Evolutionary conservation across 2,113 vertebrate species (phyloP).

Genomic region (Nicator chloris): DNA sequence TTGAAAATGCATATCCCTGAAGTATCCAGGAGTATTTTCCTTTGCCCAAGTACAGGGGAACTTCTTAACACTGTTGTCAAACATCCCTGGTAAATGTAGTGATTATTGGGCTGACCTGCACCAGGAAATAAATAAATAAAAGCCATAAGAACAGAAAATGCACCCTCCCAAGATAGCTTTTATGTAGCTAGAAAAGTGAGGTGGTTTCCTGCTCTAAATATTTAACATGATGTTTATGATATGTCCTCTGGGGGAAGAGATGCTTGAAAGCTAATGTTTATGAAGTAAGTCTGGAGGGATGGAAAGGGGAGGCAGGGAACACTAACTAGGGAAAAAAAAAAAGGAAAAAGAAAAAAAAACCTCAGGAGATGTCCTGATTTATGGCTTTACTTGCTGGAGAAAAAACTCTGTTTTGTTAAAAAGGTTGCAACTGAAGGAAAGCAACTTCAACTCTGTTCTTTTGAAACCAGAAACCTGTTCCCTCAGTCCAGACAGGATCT

Average conservation of each 20-base stretch:
- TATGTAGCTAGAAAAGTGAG: slow-evolving; percentile 49
- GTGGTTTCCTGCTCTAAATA: slow-evolving; percentile 70
- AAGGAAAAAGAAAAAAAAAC: neutral
- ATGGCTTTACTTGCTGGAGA: slow-evolving; percentile 31
- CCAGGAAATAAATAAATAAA: slow-evolving; percentile 48
- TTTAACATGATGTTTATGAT: slow-evolving; percentile 60
- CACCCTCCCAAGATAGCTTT: slow-evolving; percentile 49
- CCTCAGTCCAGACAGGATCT: slow-evolving; percentile 22
- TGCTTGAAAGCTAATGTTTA: slow-evolving; percentile 68
- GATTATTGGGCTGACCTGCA: neutral
- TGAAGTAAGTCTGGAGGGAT: slow-evolving; percentile 65
- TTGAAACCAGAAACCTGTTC: slow-evolving; percentile 68
- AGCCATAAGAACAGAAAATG: neutral
- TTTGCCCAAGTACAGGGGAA: neutral
- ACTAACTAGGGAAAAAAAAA: neutral
- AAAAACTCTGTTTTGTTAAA: slow-evolving; percentile 31
- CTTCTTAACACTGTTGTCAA: slow-evolving; percentile 28
- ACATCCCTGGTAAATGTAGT: neutral
- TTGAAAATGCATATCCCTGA: neutral
- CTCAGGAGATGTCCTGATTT: slow-evolving; percentile 59
- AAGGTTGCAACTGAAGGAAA: slow-evolving; percentile 27
- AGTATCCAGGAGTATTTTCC: neutral
- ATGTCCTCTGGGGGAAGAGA: slow-evolving; percentile 51
- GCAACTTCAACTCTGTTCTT: slow-evolving; percentile 4
- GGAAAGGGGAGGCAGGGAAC: slow-evolving; percentile 23